Evolutionary conservation across 1,140 invertebrate species (phyloP).

Genomic region (Akabosia matsudoensis): DNA sequence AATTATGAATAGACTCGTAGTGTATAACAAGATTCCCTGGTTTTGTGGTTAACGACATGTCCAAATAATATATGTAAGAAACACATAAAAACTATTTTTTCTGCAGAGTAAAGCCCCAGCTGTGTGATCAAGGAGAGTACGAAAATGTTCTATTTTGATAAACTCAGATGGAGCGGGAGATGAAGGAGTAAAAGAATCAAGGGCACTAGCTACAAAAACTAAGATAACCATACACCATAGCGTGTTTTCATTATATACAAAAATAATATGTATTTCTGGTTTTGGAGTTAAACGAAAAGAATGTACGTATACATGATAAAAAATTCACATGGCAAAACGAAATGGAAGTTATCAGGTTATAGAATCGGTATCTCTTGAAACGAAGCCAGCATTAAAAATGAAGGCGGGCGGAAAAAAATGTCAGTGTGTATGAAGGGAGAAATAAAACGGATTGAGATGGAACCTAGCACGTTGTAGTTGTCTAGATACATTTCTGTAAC

Average conservation of each 20-base stretch:
- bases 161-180: not conserved
- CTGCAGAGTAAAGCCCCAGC: no score
- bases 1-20: no score
- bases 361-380: constrained; percentile 11
- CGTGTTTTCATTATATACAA: not conserved
- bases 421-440: not conserved
- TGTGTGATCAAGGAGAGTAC: not conserved
- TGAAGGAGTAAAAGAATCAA: not conserved
- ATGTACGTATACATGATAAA: constrained; percentile 12
- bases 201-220: not conserved
- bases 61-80: no score
- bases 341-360: constrained; percentile 9
- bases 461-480: not conserved
- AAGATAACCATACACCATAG: not conserved
- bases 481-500: no score
- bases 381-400: constrained; percentile 4
- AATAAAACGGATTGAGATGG: not conserved
- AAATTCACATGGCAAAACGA: constrained; percentile 16
- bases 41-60: no score
- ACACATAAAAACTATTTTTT: no score
- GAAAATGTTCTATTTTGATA: not conserved
- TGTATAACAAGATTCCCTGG: no score
- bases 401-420: not conserved
- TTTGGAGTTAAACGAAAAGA: no score
- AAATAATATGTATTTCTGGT: no score